Evolutionary conservation across 2,113 vertebrate genomes (phyloP).

Genomic region (Macheiramphus alcinus): DNA sequence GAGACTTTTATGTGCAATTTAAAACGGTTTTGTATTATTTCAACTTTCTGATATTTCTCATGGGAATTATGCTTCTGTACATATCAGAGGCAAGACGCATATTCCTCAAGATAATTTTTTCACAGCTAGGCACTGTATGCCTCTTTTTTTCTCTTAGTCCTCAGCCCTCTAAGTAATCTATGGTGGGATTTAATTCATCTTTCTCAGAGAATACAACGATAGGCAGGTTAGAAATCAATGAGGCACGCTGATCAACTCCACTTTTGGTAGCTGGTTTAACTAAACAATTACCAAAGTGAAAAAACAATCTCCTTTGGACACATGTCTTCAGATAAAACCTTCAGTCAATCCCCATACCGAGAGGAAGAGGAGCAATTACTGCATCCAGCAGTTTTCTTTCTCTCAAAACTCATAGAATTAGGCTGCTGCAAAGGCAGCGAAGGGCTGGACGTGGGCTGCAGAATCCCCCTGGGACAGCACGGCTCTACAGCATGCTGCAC

Average conservation of each 20-base stretch:
- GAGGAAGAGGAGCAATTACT: neutral
- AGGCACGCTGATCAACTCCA: neutral
- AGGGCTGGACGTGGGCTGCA: neutral
- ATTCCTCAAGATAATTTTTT: neutral
- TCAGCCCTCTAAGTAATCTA: neutral
- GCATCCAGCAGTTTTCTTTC: neutral
- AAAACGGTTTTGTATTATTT: constrained; percentile 46
- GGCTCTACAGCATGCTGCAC: neutral
- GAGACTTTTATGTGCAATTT: constrained; percentile 43
- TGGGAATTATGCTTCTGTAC: neutral
- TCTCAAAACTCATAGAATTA: neutral
- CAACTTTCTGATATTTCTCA: constrained; percentile 43
- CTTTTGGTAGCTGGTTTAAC: neutral
- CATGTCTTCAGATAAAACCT: neutral
- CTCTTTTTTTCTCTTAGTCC: neutral
- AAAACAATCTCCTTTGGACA: neutral
- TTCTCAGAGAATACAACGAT: neutral
- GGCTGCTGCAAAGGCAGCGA: neutral
- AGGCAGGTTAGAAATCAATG: neutral
- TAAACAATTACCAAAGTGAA: neutral
- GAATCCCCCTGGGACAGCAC: neutral
- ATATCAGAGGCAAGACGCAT: neutral
- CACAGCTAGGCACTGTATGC: neutral
- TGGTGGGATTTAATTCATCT: neutral
- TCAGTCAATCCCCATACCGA: neutral